These are phyloP conservation scores for Lichenostomus cassidix DNA, from an alignment of 2,113 vertebrate species.

Conservation along the genomic window DNA sequence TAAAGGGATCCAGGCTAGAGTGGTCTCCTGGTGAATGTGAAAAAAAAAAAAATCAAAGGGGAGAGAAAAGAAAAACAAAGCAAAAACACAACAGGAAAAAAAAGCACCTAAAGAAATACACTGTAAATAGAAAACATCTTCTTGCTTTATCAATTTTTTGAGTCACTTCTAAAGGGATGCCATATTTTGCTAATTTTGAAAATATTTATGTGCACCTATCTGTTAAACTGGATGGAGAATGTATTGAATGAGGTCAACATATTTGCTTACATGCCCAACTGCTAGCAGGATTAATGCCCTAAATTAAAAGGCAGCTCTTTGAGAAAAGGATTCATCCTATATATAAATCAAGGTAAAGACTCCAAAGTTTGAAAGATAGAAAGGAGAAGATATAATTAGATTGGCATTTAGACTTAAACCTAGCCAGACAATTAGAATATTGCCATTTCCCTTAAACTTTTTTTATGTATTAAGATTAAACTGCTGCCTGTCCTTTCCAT, in stretches of 20 bases:
- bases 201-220: not conserved
- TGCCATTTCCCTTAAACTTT: not conserved
- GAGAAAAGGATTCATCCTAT: not conserved
- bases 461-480: not conserved
- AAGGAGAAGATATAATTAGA: not conserved
- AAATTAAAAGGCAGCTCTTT: not conserved
- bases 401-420: not conserved
- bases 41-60: not conserved
- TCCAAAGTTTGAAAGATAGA: not conserved
- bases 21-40: not conserved
- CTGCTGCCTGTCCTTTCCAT: not conserved
- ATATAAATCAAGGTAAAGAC: not conserved
- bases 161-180: not conserved
- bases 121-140: not conserved
- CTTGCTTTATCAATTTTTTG: not conserved
- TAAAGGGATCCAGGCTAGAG: not conserved
- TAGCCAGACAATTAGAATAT: not conserved
- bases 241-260: not conserved
- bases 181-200: not conserved
- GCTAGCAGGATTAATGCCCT: not conserved
- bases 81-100: not conserved
- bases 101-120: not conserved
- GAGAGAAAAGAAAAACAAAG: not conserved
- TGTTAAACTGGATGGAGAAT: not conserved
- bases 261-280: not conserved